phyloP scores from a whole-genome alignment of 2,113 vertebrate genomes.

The Silurus glanis region DNA sequence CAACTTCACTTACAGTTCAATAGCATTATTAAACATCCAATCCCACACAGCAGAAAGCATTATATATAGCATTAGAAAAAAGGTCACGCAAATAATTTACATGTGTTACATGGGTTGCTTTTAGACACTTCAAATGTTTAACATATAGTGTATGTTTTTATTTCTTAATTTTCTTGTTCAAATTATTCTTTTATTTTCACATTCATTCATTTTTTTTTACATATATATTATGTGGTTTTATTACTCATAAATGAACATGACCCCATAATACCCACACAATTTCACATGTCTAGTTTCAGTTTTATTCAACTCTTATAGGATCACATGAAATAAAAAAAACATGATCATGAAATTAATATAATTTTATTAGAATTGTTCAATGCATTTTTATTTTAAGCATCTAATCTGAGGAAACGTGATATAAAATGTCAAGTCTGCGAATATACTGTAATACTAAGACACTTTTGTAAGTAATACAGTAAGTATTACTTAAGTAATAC shows the following conservation, averaged over 20 bases:
- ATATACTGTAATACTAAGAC: not conserved
- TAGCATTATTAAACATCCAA: conserved; percentile 2
- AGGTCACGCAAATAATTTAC: not conserved
- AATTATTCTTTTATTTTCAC: not conserved
- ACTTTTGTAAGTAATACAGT: not conserved
- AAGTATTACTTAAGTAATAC: no score
- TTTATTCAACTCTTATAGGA: not conserved
- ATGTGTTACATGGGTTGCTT: not conserved
- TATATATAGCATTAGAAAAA: not conserved
- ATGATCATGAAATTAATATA: not conserved
- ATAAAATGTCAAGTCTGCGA: not conserved
- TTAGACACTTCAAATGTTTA: not conserved
- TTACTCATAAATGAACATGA: not conserved
- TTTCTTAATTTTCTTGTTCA: not conserved
- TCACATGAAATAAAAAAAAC: not conserved
- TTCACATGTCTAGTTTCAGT: not conserved
- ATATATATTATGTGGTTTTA: not conserved
- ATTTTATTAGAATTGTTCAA: no score
- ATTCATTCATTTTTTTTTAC: not conserved
- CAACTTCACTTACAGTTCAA: not conserved
- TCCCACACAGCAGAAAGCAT: not conserved
- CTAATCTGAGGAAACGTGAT: not conserved
- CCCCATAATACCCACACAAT: not conserved
- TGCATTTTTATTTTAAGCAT: not conserved
- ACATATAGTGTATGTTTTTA: not conserved